A percentile compares a stretch with the other conserved stretches of the same genome.
Conservation (phyloP, 1,140 invertebrate species). For the Leptopilina clavipes region DNA sequence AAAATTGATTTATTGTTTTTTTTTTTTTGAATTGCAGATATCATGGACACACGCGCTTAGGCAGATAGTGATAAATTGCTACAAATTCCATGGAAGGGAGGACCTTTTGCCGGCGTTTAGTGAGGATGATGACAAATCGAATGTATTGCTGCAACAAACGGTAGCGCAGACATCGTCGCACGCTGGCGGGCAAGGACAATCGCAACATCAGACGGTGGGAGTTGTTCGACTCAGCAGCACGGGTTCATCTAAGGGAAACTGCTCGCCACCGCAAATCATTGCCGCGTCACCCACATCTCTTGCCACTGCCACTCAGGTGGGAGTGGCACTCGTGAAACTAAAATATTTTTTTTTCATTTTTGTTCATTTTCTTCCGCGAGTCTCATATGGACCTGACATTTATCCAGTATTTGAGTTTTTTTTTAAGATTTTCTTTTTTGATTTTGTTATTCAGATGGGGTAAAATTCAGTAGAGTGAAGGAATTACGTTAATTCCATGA, state of each 20-base stretch:
- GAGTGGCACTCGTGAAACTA: slow-evolving; percentile 64
- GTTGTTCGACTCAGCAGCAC: slow-evolving; percentile 80
- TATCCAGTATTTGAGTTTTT: no score
- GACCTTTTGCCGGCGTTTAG: slow-evolving; percentile 95
- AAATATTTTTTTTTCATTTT: background rate
- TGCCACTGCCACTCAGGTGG: slow-evolving; percentile 82
- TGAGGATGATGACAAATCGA: slow-evolving; percentile 89
- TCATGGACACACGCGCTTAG: slow-evolving; percentile 98
- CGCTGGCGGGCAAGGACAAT: slow-evolving; percentile 58
- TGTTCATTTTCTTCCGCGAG: background rate
- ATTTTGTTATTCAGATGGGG: no score
- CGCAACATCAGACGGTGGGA: slow-evolving; percentile 77
- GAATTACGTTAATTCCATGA: no score
- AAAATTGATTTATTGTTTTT: background rate
- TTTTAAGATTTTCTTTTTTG: no score
- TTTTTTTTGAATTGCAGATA: slow-evolving; percentile 79
- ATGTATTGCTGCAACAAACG: slow-evolving; percentile 68
- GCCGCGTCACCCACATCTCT: slow-evolving; percentile 76
- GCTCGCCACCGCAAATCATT: slow-evolving; percentile 76
- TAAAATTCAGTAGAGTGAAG: no score
- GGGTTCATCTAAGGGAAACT: slow-evolving; percentile 75
- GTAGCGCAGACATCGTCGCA: slow-evolving; percentile 69
- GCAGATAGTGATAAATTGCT: slow-evolving; percentile 98
- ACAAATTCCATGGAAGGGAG: slow-evolving; percentile 97
- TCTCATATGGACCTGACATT: no score